Evolutionary conservation across 2,113 vertebrate genomes (phyloP).

Genomic region (Megaceryle torquata): DNA sequence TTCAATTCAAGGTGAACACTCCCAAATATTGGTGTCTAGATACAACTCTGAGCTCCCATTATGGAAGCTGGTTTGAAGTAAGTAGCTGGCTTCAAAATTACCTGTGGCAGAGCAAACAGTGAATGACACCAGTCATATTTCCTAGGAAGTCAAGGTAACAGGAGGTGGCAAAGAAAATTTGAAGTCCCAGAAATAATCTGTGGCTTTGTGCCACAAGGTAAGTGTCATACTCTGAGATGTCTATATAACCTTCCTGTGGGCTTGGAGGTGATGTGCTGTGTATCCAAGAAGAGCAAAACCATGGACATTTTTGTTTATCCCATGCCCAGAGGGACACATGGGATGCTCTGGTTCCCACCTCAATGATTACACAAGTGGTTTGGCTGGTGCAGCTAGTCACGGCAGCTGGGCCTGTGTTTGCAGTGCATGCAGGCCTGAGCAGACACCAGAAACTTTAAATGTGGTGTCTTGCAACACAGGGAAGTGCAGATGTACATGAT

Average conservation of each 20-base stretch:
- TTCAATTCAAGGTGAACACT: not conserved
- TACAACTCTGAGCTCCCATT: not conserved
- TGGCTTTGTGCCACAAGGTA: not conserved
- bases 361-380: not conserved
- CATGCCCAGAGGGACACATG: not conserved
- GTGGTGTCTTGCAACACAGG: not conserved
- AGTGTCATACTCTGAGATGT: not conserved
- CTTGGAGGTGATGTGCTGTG: not conserved
- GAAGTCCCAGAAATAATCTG: not conserved
- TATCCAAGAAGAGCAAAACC: not conserved
- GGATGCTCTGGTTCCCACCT: not conserved
- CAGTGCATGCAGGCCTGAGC: not conserved
- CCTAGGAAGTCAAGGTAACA: not conserved
- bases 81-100: not conserved
- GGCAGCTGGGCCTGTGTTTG: not conserved
- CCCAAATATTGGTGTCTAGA: rapidly evolving
- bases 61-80: not conserved
- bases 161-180: not conserved
- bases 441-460: not conserved
- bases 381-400: not conserved
- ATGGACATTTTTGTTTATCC: not conserved
- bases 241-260: not conserved
- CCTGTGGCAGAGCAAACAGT: not conserved
- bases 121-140: not conserved
- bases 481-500: not conserved